Conservation (phyloP, 2,888 invertebrate genomes). For the Polymixis lichenea region DNA sequence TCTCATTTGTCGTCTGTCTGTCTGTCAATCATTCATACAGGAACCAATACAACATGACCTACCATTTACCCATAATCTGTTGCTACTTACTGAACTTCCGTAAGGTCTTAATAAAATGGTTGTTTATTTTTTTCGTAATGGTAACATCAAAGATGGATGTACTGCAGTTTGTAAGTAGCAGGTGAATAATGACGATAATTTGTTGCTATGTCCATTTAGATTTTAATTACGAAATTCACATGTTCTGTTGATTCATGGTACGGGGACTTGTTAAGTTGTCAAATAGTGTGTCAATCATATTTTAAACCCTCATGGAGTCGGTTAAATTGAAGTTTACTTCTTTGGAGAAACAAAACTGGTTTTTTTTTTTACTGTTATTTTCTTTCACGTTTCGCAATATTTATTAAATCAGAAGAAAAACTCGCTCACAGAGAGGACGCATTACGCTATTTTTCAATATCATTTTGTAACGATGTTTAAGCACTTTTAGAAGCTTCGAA, state of each 20-base stretch:
- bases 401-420: not conserved
- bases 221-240: conserved; percentile 45
- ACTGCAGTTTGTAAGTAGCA: conserved; percentile 39
- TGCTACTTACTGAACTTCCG: conserved; percentile 6
- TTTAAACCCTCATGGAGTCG: not conserved
- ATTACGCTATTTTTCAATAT: not conserved
- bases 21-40: conserved; percentile 54
- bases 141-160: conserved; percentile 46
- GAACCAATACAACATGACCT: conserved; percentile 45
- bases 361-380: too few relatives aligned
- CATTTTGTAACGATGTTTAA: not conserved
- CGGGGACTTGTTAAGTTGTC: not conserved
- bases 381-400: not conserved
- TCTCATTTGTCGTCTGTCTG: conserved; percentile 71
- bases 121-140: conserved; percentile 35
- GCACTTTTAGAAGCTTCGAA: not conserved
- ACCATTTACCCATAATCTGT: not conserved
- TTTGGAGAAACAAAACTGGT: not conserved
- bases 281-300: not conserved
- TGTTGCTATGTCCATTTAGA: conserved; percentile 41
- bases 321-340: not conserved
- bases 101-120: conserved; percentile 47
- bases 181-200: conserved; percentile 56
- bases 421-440: too few relatives aligned
- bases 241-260: conserved; percentile 2